Base-by-base conservation (phyloP, 2,113 vertebrate species). In the Dissostichus mawsoni region DNA sequence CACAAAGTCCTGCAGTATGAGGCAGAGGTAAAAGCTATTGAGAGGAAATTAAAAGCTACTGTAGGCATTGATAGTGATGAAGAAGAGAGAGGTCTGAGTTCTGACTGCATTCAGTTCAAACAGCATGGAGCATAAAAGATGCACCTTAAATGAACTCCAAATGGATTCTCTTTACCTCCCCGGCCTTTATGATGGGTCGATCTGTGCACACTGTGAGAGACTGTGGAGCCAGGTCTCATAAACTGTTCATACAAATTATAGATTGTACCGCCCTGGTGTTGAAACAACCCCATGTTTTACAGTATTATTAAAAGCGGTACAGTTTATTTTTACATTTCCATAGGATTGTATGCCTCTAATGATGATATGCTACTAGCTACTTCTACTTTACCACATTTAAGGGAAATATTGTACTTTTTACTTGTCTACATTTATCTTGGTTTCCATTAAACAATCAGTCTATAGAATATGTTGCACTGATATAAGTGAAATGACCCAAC, bases 111-210 rank as follows among this genome's bases (percentile, higher is more conserved):
- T 80, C 50, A 76, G 72, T 47, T 36, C 62, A 81, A 80, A 63
- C 44, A 47, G 47, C 44, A 70, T 53, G 12, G 18, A 4, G 59
- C 5, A 47, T 72, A 67, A 58, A 84, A 50, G 25, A 72, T 79
- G 69, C 58, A 56, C 69, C 64, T 33, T 63, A 47, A 81, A 66
- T 68, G 58, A 80, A 72, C 33, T 53, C 8, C 52, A 58, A 48
- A 76, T 74, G 69, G 57, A 84, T 90, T 84, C 83, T 76, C 53
- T 51, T 80, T 73, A 77, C 50, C 11, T 57, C 23, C 0, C 2
- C 64, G 53, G 66, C 78, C 52, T 75, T 44, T 20, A 25, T 74
- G 56, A 51, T 52, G 17, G 64, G 11, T 77, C 2, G 11, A 55
- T 64, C 25, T 58, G 1, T 51, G 78, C 29, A 11, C 13, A 58